Conservation (phyloP, 2,797 vertebrate genomes). For the Lutjanus campechanus region DNA sequence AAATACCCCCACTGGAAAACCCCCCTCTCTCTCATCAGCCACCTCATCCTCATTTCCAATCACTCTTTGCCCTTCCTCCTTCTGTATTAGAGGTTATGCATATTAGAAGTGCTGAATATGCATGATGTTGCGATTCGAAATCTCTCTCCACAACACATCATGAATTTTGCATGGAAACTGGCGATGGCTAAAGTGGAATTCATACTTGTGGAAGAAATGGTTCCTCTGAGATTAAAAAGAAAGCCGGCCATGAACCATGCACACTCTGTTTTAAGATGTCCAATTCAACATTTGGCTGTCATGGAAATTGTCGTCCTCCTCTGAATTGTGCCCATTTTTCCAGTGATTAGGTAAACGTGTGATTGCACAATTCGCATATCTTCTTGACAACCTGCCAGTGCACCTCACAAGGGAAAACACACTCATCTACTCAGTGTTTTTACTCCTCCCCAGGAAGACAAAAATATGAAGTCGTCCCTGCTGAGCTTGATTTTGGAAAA, state of each 20-base stretch:
- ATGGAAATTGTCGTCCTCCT: conserved; percentile 29
- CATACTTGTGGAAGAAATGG: conserved; percentile 49
- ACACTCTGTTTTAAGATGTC: conserved; percentile 19
- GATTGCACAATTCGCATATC: conserved; percentile 45
- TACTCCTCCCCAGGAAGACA: conserved; percentile 9
- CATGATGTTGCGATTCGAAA: conserved; percentile 38
- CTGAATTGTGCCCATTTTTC: conserved; percentile 18
- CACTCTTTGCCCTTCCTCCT: conserved; percentile 5
- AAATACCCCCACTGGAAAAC: conserved; percentile 77
- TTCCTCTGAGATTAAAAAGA: conserved; percentile 41
- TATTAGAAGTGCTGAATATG: conserved; percentile 42
- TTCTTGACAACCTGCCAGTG: conserved; percentile 29
- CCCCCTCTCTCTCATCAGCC: conserved; percentile 44
- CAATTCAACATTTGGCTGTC: conserved; percentile 2
- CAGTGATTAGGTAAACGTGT: conserved; percentile 21
- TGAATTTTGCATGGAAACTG: conserved; percentile 61
- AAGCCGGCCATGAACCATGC: conserved; percentile 11
- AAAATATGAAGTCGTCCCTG: conserved; percentile 7
- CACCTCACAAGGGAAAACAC: conserved; percentile 14
- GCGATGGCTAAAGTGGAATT: conserved; percentile 32
- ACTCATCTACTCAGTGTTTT: conserved; percentile 5
- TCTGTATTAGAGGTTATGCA: conserved; percentile 20
- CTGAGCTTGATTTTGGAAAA: background rate
- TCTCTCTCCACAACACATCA: conserved; percentile 31
- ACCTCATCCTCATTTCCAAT: conserved; percentile 37